A percentile compares a stretch with the other conserved stretches of the same genome.
Evolutionary conservation across 1,140 invertebrate genomes (phyloP).

Genomic region (Venturia canescens): DNA sequence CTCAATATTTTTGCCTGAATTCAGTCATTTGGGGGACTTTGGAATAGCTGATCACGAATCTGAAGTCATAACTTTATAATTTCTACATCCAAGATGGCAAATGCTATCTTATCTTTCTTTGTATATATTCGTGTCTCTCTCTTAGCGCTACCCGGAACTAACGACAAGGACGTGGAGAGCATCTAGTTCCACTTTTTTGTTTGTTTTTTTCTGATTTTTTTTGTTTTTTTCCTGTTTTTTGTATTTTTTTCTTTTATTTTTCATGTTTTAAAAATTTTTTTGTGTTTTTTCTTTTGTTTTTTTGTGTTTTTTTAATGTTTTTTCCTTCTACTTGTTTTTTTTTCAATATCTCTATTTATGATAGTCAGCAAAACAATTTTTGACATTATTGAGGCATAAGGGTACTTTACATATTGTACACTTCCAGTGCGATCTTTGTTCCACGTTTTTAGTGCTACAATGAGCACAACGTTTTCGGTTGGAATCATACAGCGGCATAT

Average conservation of each 20-base stretch:
- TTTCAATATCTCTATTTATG: slow-evolving; percentile 21
- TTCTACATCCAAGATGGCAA: slow-evolving; percentile 30
- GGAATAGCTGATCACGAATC: slow-evolving; percentile 26
- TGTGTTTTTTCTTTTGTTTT: slow-evolving; percentile 14
- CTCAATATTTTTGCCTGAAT: slow-evolving; percentile 33
- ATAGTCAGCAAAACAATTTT: slow-evolving; percentile 40
- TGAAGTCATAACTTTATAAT: slow-evolving; percentile 29
- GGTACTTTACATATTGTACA: slow-evolving; percentile 37
- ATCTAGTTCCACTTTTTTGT: slow-evolving; percentile 31
- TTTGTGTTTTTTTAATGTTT: slow-evolving; percentile 15
- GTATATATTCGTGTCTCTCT: slow-evolving; percentile 20
- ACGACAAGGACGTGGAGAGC: slow-evolving; percentile 32
- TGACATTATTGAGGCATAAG: slow-evolving; percentile 30
- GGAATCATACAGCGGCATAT: slow-evolving; percentile 34
- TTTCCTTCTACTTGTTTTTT: slow-evolving; percentile 21
- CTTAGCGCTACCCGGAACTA: slow-evolving; percentile 29
- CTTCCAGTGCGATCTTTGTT: slow-evolving; percentile 31
- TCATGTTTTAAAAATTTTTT: slow-evolving; percentile 10
- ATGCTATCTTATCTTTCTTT: slow-evolving; percentile 22
- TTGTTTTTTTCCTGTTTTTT: slow-evolving; percentile 17
- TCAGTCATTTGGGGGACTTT: slow-evolving; percentile 22
- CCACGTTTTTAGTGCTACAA: slow-evolving; percentile 31
- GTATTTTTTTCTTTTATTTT: slow-evolving; percentile 18
- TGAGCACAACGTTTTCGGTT: slow-evolving; percentile 36
- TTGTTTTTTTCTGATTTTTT: slow-evolving; percentile 30